Base-by-base conservation (phyloP, 2,888 invertebrate genomes). In the Galerucella pusilla region DNA sequence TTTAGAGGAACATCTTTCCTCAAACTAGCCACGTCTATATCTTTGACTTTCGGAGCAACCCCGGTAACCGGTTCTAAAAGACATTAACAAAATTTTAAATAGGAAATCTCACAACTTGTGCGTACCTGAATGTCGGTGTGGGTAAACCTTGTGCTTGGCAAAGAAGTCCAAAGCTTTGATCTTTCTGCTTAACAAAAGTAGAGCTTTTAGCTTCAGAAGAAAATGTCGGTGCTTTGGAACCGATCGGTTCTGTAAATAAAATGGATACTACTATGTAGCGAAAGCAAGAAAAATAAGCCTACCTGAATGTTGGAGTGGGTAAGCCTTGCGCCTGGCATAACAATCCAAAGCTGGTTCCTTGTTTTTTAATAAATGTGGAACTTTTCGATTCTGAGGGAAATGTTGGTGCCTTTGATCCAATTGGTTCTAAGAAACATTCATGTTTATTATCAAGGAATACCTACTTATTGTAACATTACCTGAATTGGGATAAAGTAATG, bases 221-320 rank as follows among this genome's bases (percentile, higher is more conserved):
- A 79, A 87, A 87, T 11, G 84, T 88, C n/a, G 91, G 91, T 28
- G 89, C 88, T 85, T 90, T 90, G 81, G 88, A 88, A 78, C 90
- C 90, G 67, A 90, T 87, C 1, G 90, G 90, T 84, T 91, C 91
- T 90, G 85, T 75, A 67, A 64, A 64, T 28, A 74, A 83, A 83
- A 77, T 12, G 35, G 9, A 64, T 16, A n/a, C n/a, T 14, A 54
- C n/a, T 54, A 6, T 14, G 79, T 66, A 45, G n/a, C 28, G 45
- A 74, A 63, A 57, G 1, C 54, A 16, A 52, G 57, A 69, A 35
- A 68, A 81, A 90, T 90, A 42, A 68, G 5, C 71, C 49, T 88
- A 94, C 93, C 93, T 93, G 91, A 92, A 93, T 83, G 90, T 84
- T 82, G 94, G 94, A 76, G 92, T 91, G 82, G 93, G 93, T 86